phyloP scores from a whole-genome alignment of 2,113 vertebrate genomes.

The Bubo scandiacus region DNA sequence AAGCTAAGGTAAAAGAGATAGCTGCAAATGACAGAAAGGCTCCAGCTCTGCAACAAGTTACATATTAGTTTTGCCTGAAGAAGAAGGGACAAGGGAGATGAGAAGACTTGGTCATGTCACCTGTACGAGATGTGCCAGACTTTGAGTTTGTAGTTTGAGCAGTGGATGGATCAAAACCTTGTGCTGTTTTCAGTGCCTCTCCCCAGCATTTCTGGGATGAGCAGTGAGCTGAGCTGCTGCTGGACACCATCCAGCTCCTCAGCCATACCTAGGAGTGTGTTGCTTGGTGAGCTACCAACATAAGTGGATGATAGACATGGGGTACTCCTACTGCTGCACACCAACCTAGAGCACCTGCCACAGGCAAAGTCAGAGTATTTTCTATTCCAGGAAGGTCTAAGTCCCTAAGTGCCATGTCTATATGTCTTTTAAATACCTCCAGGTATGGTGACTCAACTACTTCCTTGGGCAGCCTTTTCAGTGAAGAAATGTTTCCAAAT shows the following conservation, averaged over 20 bases:
- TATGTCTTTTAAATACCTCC: neutral
- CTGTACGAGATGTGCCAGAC: neutral
- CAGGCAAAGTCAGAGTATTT: neutral
- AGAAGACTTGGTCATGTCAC: neutral
- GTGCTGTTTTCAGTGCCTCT: neutral
- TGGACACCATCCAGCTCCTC: neutral
- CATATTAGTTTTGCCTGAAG: neutral
- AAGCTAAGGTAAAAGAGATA: neutral
- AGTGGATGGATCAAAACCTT: neutral
- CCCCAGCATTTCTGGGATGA: neutral
- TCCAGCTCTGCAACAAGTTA: neutral
- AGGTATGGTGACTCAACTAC: neutral
- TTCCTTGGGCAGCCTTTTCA: neutral
- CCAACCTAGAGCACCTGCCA: neutral
- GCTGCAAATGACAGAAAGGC: neutral
- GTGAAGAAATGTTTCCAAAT: neutral
- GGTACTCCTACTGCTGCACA: neutral
- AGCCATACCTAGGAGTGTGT: neutral
- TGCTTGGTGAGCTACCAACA: neutral
- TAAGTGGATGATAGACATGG: neutral
- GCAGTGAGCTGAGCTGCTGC: neutral
- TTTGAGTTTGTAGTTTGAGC: neutral
- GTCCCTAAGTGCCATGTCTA: neutral
- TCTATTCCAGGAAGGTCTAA: neutral
- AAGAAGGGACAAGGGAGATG: neutral